A percentile compares a stretch with the other conserved stretches of the same genome.
Evolutionary conservation across 1,140 invertebrate genomes (phyloP).

Genomic region (Bombus turneri): DNA sequence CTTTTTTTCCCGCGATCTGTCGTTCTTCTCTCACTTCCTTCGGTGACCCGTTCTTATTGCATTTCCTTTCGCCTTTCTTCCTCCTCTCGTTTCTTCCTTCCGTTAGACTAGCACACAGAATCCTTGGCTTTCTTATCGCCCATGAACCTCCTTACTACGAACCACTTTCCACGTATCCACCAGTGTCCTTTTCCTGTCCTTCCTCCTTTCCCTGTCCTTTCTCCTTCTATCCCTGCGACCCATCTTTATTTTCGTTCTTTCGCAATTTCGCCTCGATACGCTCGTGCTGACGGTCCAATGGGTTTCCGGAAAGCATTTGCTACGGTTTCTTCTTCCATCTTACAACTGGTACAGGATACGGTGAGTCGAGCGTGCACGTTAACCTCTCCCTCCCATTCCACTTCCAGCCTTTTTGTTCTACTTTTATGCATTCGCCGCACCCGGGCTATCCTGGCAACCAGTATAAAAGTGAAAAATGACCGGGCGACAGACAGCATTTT

Average conservation of each 20-base stretch:
- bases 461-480: constrained; percentile 64
- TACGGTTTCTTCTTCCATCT: constrained; percentile 63
- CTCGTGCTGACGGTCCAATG: constrained; percentile 61
- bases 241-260: constrained; percentile 67
- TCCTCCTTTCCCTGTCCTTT: background rate
- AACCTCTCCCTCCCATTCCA: background rate
- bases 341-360: constrained; percentile 41
- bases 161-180: background rate
- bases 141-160: background rate
- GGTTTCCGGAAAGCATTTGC: constrained; percentile 67
- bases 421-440: constrained; percentile 57
- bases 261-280: constrained; percentile 61
- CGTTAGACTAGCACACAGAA: background rate
- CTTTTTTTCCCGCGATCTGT: background rate
- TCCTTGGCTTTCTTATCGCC: constrained; percentile 28
- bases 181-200: background rate
- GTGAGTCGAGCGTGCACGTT: constrained; percentile 53
- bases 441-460: constrained; percentile 5
- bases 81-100: background rate
- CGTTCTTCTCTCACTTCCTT: background rate
- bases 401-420: constrained; percentile 47
- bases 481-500: constrained; percentile 43
- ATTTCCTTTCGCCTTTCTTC: background rate
- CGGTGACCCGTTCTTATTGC: constrained; percentile 38
- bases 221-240: background rate